phyloP scores from a whole-genome alignment of 2,113 vertebrate species.

The Arizona elegans region DNA sequence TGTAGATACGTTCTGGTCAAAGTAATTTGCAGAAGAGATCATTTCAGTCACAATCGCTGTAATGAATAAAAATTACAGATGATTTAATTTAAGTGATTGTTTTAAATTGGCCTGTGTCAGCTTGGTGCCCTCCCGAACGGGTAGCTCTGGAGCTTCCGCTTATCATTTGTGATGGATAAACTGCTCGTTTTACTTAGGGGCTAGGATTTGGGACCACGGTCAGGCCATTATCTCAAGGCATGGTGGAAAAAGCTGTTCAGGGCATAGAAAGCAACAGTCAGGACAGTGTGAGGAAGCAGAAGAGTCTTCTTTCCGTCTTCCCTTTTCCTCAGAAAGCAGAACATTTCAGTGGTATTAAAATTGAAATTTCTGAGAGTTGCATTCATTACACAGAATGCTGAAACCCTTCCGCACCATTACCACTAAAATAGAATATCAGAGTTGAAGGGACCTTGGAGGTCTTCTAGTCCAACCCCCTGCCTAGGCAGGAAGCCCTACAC shows the following conservation, averaged over 20 bases:
- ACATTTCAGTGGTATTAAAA: not conserved
- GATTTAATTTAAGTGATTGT: not conserved
- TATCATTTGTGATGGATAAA: not conserved
- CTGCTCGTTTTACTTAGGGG: not conserved
- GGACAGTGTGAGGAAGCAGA: too few relatives aligned
- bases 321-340: not conserved
- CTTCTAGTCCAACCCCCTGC: too few relatives aligned
- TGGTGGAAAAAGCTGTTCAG: not conserved
- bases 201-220: not conserved
- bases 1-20: not conserved
- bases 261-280: not conserved
- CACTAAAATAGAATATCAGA: too few relatives aligned
- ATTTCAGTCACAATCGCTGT: not conserved
- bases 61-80: not conserved
- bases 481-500: too few relatives aligned
- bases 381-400: not conserved
- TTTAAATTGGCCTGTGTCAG: not conserved
- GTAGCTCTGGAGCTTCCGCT: not conserved
- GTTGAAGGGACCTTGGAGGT: too few relatives aligned
- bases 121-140: not conserved
- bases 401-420: too few relatives aligned
- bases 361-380: not conserved
- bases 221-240: not conserved
- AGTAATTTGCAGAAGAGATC: not conserved
- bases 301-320: too few relatives aligned